These are phyloP conservation scores for Periophthalmus magnuspinnatus DNA, from an alignment of 2,797 vertebrate genomes.

Conservation along the genomic window DNA sequence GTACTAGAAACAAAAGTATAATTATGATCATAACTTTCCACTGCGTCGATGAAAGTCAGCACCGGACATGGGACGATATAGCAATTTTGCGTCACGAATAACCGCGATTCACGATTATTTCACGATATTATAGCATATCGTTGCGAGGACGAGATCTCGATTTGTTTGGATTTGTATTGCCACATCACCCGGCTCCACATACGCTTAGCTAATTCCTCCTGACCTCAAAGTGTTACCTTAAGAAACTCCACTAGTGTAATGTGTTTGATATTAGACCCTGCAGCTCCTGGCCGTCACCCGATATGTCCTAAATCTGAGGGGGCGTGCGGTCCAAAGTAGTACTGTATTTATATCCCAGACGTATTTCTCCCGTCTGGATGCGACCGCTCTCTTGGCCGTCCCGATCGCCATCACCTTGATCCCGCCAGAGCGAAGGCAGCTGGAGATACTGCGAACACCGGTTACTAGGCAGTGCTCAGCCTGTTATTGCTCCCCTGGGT, in stretches of 20 bases:
- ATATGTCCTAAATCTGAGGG: not conserved
- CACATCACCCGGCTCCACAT: too few relatives aligned
- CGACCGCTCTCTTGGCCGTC: conserved; percentile 21
- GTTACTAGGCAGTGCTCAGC: not conserved
- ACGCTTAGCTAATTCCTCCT: too few relatives aligned
- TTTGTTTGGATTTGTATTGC: too few relatives aligned
- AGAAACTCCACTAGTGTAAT: not conserved
- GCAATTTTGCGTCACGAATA: too few relatives aligned
- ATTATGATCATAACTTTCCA: too few relatives aligned
- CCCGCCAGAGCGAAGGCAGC: conserved; percentile 1
- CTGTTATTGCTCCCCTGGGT: conserved; percentile 10
- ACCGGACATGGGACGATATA: too few relatives aligned
- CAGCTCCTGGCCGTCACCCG: not conserved
- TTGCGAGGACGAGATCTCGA: too few relatives aligned
- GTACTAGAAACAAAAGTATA: too few relatives aligned
- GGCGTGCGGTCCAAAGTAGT: not conserved
- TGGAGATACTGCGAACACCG: conserved; percentile 23
- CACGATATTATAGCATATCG: too few relatives aligned
- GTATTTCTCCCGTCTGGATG: not conserved
- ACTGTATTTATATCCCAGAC: not conserved
- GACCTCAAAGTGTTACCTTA: not conserved
- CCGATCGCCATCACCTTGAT: conserved; percentile 36
- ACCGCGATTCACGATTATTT: too few relatives aligned
- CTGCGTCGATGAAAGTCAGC: too few relatives aligned
- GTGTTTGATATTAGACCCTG: not conserved